These are phyloP conservation scores for Ctenomys sociabilis DNA, from an alignment of 2,113 vertebrate species.

Conservation along the genomic window DNA sequence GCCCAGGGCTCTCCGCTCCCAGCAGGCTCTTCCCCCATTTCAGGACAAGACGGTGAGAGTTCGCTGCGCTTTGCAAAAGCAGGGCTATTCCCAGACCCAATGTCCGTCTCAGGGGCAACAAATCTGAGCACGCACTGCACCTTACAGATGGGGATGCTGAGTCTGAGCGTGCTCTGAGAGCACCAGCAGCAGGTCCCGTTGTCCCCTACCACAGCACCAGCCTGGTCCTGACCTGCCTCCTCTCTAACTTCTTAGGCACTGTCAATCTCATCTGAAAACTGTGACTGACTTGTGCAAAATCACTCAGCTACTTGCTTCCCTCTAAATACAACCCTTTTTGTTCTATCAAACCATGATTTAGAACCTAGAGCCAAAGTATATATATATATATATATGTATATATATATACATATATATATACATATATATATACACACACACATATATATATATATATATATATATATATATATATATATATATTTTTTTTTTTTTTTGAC, in stretches of 20 bases:
- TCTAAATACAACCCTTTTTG: background rate
- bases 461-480: too few relatives aligned
- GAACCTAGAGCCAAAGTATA: background rate
- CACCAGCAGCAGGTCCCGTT: background rate
- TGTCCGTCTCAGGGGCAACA: too few relatives aligned
- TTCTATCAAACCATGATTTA: background rate
- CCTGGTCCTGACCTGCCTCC: background rate
- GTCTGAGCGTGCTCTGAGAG: fast-evolving
- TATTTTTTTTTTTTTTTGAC: too few relatives aligned
- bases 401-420: too few relatives aligned
- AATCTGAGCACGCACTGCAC: background rate
- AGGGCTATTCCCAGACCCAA: background rate
- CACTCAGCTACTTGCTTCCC: background rate
- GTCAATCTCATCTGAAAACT: background rate
- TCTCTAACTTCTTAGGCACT: background rate
- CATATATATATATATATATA: too few relatives aligned
- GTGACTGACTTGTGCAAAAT: background rate
- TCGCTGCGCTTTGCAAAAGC: too few relatives aligned
- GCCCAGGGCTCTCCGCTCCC: too few relatives aligned
- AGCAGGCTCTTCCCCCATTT: too few relatives aligned
- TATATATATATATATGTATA: too few relatives aligned
- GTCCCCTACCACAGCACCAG: background rate
- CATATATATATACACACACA: background rate
- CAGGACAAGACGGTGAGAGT: too few relatives aligned
- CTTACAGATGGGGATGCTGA: fast-evolving